Evolutionary conservation across 2,797 vertebrate species (phyloP), one percentile per base, ranked within the genome.

Genomic region (Molossus alvarezi): DNA sequence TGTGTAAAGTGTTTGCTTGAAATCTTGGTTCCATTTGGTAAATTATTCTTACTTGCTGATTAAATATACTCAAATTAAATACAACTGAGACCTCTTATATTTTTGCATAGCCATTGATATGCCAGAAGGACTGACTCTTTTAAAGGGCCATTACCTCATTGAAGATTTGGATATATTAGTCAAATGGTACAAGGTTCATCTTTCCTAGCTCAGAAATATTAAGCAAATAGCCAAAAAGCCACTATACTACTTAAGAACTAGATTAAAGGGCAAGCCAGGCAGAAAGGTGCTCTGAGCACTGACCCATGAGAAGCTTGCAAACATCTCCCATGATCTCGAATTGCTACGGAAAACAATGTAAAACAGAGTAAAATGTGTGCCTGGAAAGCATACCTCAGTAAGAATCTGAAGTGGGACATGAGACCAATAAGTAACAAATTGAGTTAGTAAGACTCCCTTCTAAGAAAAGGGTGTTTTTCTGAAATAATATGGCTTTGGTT

Each of bases 21-120:
- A 86, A 84, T 33, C n/a, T 71, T 75, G 23, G 1, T 76, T 92
- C 1, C 23, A 21, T 41, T 79, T 55, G 27, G 13, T 83, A 95
- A 92, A 53, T 14, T 57, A 11, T 8, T 73, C 64, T 80, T 29
- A 62, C 12, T 73, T 92, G 8, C 53, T 93, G 18, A 45, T 88
- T 93, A 58, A 94, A 71, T 55, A 58, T 51, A 4, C 5, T 90
- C 48, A 87, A 72, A 51, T 73, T 23, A 87, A 81, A 92, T 55
- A 37, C 25, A 88, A 55, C 4, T 55, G 53, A 87, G 21, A 84
- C 69, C 3, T 72, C 14, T n/a, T 58, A 58, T 37, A 82, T 21
- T 89, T 91, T 69, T 80, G 8, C 13, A 37, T 21, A n/a, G 25
- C n/a, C n/a, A 73, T 86, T 94, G 23, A 87, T 71, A 60, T 65